phyloP scores from a whole-genome alignment of 2,113 vertebrate species.

The Anhinga anhinga region DNA sequence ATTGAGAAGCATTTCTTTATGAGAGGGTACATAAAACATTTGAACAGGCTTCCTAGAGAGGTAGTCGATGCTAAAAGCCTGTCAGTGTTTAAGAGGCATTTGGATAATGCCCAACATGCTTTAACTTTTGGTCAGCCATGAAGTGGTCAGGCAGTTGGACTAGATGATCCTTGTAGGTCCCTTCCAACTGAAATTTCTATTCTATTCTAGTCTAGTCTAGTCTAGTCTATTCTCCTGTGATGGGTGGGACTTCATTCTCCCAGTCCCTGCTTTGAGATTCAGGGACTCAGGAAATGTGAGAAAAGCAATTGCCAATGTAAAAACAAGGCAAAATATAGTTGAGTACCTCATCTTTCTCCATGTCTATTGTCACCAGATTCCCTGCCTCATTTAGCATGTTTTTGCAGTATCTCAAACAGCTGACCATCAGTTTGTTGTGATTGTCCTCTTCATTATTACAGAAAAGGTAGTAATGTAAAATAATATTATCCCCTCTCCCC shows the following conservation, averaged over 20 bases:
- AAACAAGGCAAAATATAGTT: background rate
- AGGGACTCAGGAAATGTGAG: background rate
- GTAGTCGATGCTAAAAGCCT: background rate
- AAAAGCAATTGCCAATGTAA: background rate
- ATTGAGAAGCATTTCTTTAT: background rate
- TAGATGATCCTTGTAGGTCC: too few species aligned
- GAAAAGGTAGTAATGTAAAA: background rate
- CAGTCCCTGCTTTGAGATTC: background rate
- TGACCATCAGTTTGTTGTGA: background rate
- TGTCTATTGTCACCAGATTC: background rate
- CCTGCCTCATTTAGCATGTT: background rate
- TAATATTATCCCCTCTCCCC: background rate
- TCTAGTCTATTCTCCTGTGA: background rate
- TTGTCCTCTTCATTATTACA: background rate
- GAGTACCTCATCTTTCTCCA: background rate
- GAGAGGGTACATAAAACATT: background rate
- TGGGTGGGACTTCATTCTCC: accelerated
- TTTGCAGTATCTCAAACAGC: background rate
- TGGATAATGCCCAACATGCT: background rate
- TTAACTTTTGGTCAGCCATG: background rate
- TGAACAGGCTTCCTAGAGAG: background rate
- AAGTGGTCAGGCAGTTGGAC: background rate
- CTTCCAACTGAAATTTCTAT: background rate
- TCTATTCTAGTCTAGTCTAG: too few species aligned
- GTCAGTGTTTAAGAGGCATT: background rate